Conservation (phyloP, 2,888 invertebrate species). For the Agrochola lota region DNA sequence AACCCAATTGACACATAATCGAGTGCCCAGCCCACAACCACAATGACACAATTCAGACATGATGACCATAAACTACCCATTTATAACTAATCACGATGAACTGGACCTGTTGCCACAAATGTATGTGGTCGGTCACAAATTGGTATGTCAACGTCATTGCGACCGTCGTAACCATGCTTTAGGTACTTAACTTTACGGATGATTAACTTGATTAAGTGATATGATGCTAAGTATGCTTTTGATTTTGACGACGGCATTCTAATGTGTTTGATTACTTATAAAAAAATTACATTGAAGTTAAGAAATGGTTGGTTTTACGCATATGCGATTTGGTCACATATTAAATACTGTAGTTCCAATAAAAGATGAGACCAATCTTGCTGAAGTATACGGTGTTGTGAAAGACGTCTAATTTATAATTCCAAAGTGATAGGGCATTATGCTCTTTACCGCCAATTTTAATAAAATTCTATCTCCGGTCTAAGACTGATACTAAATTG, state of each 20-base stretch:
- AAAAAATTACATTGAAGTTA: not conserved
- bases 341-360: not conserved
- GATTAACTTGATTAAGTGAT: conserved; percentile 10
- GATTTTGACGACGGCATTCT: not conserved
- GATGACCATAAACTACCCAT: conserved; percentile 33
- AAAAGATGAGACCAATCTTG: not conserved
- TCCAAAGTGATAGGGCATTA: not conserved
- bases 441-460: not conserved
- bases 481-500: too few species aligned
- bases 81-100: conserved; percentile 24
- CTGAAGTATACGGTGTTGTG: not conserved
- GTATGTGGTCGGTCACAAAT: conserved; percentile 18
- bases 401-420: not conserved
- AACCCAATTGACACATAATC: conserved; percentile 6
- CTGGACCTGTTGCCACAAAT: conserved; percentile 16
- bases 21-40: not conserved
- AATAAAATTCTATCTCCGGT: not conserved
- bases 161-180: not conserved
- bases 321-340: not conserved
- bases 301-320: not conserved
- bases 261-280: not conserved
- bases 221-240: not conserved
- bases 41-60: conserved; percentile 24
- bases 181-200: conserved; percentile 5
- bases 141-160: conserved; percentile 8